These are phyloP conservation scores for Micoletzkya japonica DNA, from an alignment of 2,888 invertebrate genomes.

Conservation along the genomic window DNA sequence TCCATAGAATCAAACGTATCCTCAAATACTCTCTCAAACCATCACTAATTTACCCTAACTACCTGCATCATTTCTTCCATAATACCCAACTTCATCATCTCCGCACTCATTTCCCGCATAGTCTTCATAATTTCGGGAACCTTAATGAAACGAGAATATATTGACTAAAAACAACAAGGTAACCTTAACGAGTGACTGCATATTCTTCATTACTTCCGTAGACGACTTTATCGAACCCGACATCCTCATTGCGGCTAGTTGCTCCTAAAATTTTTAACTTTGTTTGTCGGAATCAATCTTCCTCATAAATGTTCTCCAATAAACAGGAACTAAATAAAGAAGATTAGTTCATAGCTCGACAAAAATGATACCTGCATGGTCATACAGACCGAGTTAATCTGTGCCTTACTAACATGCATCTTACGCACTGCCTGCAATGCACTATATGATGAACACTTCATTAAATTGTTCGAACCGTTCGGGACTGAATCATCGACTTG, in stretches of 20 bases:
- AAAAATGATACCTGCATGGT: slow-evolving; percentile 78
- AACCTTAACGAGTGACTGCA: slow-evolving; percentile 77
- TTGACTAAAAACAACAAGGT: not conserved
- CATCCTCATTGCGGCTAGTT: slow-evolving; percentile 81
- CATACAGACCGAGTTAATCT: slow-evolving; percentile 90
- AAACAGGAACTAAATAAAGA: not conserved
- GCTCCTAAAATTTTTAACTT: slow-evolving; percentile 75
- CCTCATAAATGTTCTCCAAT: not conserved
- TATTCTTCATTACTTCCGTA: slow-evolving; percentile 96
- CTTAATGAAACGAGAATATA: slow-evolving; percentile 65
- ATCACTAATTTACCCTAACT: not conserved
- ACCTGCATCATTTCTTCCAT: slow-evolving; percentile 92
- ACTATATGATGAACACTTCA: slow-evolving; percentile 32
- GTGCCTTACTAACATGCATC: slow-evolving; percentile 93
- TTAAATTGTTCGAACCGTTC: slow-evolving; percentile 65
- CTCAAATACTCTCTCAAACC: slow-evolving; percentile 64
- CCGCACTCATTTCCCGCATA: slow-evolving; percentile 95
- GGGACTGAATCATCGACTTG: slow-evolving; percentile 59
- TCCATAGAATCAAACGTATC: slow-evolving; percentile 90
- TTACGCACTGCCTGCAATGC: slow-evolving; percentile 75
- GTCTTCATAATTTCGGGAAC: slow-evolving; percentile 91
- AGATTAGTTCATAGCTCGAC: not conserved
- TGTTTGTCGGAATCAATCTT: no score
- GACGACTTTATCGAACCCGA: slow-evolving; percentile 78
- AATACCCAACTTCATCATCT: slow-evolving; percentile 94